A percentile compares a stretch with the other conserved stretches of the same genome.
These are phyloP conservation scores for Amblyjoppa fuscipennis DNA, from an alignment of 2,888 invertebrate genomes.

Conservation along the genomic window DNA sequence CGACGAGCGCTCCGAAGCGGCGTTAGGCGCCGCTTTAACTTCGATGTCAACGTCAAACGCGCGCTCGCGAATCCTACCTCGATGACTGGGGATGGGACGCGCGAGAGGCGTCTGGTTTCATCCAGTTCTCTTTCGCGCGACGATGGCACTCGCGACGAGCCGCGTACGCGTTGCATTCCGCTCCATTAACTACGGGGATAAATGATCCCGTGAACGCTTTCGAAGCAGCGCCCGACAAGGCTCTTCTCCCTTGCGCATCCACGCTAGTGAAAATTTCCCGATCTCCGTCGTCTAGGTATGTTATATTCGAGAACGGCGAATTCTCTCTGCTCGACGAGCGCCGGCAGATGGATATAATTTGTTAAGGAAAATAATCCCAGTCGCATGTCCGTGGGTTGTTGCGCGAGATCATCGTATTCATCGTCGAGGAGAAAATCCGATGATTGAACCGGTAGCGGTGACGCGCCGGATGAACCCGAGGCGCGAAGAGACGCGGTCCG, in stretches of 20 bases:
- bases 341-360: slow-evolving; percentile 4
- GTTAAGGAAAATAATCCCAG: slow-evolving; percentile 36
- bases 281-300: neutral
- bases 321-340: neutral
- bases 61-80: slow-evolving; percentile 42
- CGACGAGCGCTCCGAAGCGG: slow-evolving; percentile 62
- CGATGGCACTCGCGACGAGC: slow-evolving; percentile 4
- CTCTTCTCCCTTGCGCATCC: slow-evolving; percentile 3
- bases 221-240: slow-evolving; percentile 9
- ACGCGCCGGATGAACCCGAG: slow-evolving; percentile 45
- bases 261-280: neutral
- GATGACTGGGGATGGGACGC: neutral
- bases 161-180: slow-evolving; percentile 26
- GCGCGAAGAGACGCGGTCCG: slow-evolving; percentile 37
- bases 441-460: slow-evolving; percentile 12
- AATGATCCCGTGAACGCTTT: slow-evolving; percentile 73
- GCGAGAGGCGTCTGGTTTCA: neutral
- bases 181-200: slow-evolving; percentile 76
- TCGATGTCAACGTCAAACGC: slow-evolving; percentile 69
- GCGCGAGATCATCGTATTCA: slow-evolving; percentile 39
- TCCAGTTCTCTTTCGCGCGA: slow-evolving; percentile 26
- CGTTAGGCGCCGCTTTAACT: slow-evolving; percentile 69
- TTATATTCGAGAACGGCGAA: slow-evolving; percentile 6
- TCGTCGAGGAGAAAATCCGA: slow-evolving; percentile 11
- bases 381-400: neutral